phyloP scores from a whole-genome alignment of 2,113 vertebrate species.

The Psilopogon haemacephalus region DNA sequence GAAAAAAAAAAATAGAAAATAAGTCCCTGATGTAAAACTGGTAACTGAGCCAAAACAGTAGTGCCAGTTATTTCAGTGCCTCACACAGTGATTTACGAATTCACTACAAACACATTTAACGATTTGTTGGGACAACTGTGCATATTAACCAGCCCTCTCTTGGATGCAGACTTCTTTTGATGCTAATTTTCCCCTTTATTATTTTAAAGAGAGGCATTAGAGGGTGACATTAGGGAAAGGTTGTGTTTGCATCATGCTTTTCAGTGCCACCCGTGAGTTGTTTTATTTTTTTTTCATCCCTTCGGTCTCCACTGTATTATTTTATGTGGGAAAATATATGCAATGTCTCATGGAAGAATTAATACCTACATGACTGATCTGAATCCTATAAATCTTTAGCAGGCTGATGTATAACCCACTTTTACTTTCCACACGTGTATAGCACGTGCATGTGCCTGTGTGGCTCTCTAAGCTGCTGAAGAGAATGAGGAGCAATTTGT shows the following conservation, averaged over 20 bases:
- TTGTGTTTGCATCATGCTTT: not conserved
- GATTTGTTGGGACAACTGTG: constrained; percentile 58
- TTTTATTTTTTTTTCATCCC: too few species aligned
- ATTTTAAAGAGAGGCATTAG: constrained; percentile 36
- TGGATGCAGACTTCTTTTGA: constrained; percentile 44
- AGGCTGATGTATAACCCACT: not conserved
- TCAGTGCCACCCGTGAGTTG: constrained; percentile 19
- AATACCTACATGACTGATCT: constrained; percentile 24
- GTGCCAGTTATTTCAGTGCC: constrained; percentile 79
- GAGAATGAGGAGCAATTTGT: not conserved
- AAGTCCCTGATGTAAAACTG: constrained; percentile 77
- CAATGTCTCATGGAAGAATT: constrained; percentile 21
- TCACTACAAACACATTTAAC: constrained; percentile 51
- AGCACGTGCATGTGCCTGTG: not conserved
- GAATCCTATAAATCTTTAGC: not conserved
- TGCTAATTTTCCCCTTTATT: constrained; percentile 32
- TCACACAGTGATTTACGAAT: constrained; percentile 62
- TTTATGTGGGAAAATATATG: constrained; percentile 51
- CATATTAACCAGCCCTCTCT: constrained; percentile 43
- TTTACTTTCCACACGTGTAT: not conserved
- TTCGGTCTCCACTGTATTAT: constrained; percentile 30
- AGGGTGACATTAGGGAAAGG: not conserved
- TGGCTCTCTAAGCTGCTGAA: not conserved
- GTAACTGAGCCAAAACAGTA: constrained; percentile 78
- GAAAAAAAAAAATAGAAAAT: constrained; percentile 71